Percentiles rank a stretch among this genome's conserved stretches.
phyloP scores from a whole-genome alignment of 2,888 invertebrate genomes.

The Hemaris fuciformis region DNA sequence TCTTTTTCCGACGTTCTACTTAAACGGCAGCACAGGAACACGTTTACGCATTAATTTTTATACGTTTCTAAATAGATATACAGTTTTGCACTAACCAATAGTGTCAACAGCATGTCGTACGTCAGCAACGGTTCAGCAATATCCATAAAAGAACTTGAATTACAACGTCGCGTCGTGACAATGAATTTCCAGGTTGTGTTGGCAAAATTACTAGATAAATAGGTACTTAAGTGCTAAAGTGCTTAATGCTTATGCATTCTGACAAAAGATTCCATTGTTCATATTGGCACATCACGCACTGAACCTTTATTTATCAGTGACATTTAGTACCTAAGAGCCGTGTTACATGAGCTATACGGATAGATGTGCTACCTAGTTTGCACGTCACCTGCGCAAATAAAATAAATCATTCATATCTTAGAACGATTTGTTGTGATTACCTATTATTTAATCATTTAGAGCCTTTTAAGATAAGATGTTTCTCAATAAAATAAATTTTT shows the following conservation, averaged over 20 bases:
- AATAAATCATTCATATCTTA: not conserved
- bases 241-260: not conserved
- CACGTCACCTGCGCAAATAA: not conserved
- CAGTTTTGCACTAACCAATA: not conserved
- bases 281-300: not conserved
- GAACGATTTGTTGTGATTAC: not conserved
- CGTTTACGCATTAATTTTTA: not conserved
- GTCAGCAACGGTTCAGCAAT: not conserved
- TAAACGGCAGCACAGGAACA: not conserved
- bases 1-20: not conserved
- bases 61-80: not conserved
- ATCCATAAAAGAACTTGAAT: not conserved
- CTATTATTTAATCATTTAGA: no score
- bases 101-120: not conserved
- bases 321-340: not conserved
- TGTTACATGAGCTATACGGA: not conserved
- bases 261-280: not conserved
- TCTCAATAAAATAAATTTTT: no score
- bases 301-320: not conserved
- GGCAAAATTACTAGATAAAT: constrained; percentile 1
- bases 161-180: not conserved
- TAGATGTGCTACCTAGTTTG: not conserved
- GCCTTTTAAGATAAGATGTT: no score
- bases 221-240: not conserved
- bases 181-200: not conserved